A percentile compares a stretch with the other conserved stretches of the same genome.
phyloP scores from a whole-genome alignment of 2,113 vertebrate species.

The Zapornia atra region DNA sequence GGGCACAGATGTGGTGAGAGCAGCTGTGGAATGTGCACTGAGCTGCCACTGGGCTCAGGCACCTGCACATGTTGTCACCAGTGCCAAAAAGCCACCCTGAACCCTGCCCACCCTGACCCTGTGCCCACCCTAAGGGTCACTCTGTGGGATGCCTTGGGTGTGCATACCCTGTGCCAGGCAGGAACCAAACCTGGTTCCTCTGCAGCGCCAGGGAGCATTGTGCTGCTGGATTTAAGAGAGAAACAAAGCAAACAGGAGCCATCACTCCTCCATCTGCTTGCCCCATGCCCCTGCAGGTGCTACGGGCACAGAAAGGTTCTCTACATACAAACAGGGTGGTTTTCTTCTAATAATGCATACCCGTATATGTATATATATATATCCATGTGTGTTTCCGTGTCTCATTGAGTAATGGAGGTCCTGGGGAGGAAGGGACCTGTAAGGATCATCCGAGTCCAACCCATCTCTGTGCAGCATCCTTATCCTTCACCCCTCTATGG shows the following conservation, averaged over 20 bases:
- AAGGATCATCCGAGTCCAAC: neutral
- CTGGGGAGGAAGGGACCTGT: too few relatives aligned
- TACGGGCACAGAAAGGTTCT: neutral
- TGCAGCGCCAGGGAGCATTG: neutral
- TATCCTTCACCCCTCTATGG: neutral
- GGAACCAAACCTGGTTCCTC: neutral
- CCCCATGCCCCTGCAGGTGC: neutral
- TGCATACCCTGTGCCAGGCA: rapidly evolving
- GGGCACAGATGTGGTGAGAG: slow-evolving; percentile 68
- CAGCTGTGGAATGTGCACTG: slow-evolving; percentile 7
- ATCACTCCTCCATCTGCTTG: neutral
- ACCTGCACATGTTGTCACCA: slow-evolving; percentile 62
- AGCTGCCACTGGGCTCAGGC: slow-evolving; percentile 54
- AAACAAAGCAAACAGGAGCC: neutral
- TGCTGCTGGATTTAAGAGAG: neutral
- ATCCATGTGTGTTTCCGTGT: too few relatives aligned
- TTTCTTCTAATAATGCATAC: too few relatives aligned
- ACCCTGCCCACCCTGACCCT: neutral
- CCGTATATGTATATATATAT: too few relatives aligned
- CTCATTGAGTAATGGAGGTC: too few relatives aligned
- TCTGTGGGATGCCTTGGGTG: neutral
- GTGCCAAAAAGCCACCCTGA: neutral
- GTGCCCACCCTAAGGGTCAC: neutral
- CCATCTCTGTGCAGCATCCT: rapidly evolving
- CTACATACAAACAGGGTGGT: neutral